A percentile compares a stretch with the other conserved stretches of the same genome.
phyloP scores from a whole-genome alignment of 1,140 invertebrate species.

The Drosophila subpulchrella region DNA sequence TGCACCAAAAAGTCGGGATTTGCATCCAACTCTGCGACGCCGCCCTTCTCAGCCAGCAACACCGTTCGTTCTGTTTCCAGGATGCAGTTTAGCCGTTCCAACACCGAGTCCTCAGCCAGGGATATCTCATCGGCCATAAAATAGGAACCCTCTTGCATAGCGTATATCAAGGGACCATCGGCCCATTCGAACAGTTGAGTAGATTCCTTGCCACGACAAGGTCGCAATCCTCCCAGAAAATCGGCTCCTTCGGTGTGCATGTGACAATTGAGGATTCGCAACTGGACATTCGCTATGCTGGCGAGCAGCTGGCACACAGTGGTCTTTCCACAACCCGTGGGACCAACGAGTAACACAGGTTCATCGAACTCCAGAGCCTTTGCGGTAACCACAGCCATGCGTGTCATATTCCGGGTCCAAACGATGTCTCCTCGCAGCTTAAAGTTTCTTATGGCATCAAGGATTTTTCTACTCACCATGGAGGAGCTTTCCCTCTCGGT shows the following conservation, averaged over 20 bases:
- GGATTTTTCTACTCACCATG: slow-evolving; percentile 89
- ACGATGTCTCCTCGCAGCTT: slow-evolving; percentile 92
- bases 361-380: slow-evolving; percentile 97
- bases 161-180: slow-evolving; percentile 96
- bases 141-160: slow-evolving; percentile 94
- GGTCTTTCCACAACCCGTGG: slow-evolving; percentile 99
- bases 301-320: slow-evolving; percentile 97
- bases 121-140: slow-evolving; percentile 99
- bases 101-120: slow-evolving; percentile 98
- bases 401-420: slow-evolving; percentile 96
- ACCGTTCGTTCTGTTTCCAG: slow-evolving; percentile 97
- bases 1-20: slow-evolving; percentile 87
- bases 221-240: slow-evolving; percentile 97
- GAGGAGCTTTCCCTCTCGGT: slow-evolving; percentile 89
- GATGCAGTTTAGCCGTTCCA: slow-evolving; percentile 98
- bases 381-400: slow-evolving; percentile 95
- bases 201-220: slow-evolving; percentile 89
- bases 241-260: slow-evolving; percentile 99
- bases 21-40: slow-evolving; percentile 82
- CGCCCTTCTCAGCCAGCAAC: slow-evolving; percentile 95
- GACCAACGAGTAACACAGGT: slow-evolving; percentile 97
- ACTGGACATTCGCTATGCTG: slow-evolving; percentile 87
- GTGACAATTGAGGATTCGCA: slow-evolving; percentile 97
- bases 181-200: slow-evolving; percentile 96
- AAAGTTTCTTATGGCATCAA: slow-evolving; percentile 88